Base-by-base conservation (phyloP, 2,888 invertebrate genomes). In the Harpalus rubripes region DNA sequence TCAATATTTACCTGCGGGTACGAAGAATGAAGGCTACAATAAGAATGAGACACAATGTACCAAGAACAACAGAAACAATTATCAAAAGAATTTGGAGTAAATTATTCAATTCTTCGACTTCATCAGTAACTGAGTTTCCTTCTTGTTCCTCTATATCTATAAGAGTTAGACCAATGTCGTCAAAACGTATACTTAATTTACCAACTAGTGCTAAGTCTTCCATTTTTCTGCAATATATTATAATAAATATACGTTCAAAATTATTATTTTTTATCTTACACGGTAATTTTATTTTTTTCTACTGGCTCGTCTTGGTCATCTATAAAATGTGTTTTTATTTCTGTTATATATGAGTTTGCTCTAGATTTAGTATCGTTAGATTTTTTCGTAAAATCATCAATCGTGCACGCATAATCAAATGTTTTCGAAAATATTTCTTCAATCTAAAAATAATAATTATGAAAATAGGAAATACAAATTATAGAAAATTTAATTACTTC, bases 281-380 rank as follows among this genome's bases (percentile, higher is more conserved):
- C 88, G 87, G 93, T 91, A 82, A 95, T 94, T 44, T 90, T 90
- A 0, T 90, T 90, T 0, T 92, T 91, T 8, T 90, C 89, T 12
- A 94, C 92, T 0, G 94, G 93, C 87, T 91, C 88, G 87, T 93
- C 89, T 86, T 92, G 76, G 5, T 86, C 76, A 26, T 92, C 88
- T 15, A 95, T 93, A 90, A 95, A 95, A 89, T 94, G 94, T 15
- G 93, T 92, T 74, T 92, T 91, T 72, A 94, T 92, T 85, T 92
- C 92, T 0, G 93, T 93, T 84, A 89, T 86, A 86, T 91, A 90
- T 3, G 90, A 90, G 3, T 89, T 88, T 1, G 91, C 89, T 8
- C 90, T 88, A 68, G 84, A 26, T 87, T 26, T 86, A 86, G 88
- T 92, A 16, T 16, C 18, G 44, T 74, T 90, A 12, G 88, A 90